These are phyloP conservation scores for Lysandra bellargus DNA, from an alignment of 2,888 invertebrate species.

Conservation along the genomic window DNA sequence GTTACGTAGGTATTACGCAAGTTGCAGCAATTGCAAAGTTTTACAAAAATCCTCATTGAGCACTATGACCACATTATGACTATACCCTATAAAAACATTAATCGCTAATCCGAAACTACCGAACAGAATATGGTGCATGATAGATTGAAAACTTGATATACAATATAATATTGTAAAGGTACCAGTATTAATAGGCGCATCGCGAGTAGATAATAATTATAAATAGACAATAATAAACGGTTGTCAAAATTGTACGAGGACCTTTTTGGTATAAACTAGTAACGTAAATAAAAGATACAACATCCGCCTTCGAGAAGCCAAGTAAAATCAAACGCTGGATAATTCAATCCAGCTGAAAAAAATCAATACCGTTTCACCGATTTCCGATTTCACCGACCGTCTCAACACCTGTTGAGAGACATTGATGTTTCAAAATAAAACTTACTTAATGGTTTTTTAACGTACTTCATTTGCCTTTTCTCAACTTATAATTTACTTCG, in stretches of 20 bases:
- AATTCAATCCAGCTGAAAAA: too few species aligned
- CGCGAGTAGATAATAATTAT: too few species aligned
- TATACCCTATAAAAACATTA: too few species aligned
- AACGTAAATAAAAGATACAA: neutral
- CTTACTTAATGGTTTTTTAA: neutral
- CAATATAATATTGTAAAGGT: too few species aligned
- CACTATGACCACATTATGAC: too few species aligned
- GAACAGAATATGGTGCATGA: too few species aligned
- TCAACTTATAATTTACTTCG: slow-evolving; percentile 28
- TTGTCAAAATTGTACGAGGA: too few species aligned
- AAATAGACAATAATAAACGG: too few species aligned
- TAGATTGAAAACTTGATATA: too few species aligned
- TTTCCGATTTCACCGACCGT: neutral
- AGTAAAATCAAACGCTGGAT: neutral
- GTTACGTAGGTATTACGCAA: neutral
- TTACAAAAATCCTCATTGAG: neutral
- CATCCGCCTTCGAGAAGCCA: neutral
- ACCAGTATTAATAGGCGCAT: too few species aligned
- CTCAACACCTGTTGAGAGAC: neutral
- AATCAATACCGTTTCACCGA: neutral
- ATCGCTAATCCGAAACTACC: too few species aligned
- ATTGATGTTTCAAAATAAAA: slow-evolving; percentile 4
- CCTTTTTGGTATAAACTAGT: too few species aligned
- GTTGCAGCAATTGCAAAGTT: neutral
- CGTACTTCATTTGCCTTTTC: neutral